Percentiles rank a stretch among this genome's conserved stretches.
Conservation (phyloP, 2,113 vertebrate genomes). For the Podocnemis expansa region DNA sequence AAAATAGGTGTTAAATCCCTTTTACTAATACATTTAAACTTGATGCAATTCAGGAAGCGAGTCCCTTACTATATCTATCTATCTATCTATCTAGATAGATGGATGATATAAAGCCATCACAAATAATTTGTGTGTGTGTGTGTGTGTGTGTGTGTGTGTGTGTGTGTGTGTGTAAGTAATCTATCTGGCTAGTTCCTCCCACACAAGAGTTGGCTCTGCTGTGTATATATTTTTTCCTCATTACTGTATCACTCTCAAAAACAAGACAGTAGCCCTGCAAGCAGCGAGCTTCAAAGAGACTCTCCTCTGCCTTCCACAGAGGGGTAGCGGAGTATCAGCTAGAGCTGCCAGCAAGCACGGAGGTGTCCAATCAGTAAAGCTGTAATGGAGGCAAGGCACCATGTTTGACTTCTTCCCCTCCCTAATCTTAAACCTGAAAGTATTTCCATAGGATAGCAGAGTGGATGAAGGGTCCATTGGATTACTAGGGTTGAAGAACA, state of each 20-base stretch:
- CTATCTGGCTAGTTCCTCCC: not conserved
- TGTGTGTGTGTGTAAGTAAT: not conserved
- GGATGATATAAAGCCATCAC: no score
- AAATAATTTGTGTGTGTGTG: no score
- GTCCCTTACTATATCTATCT: not conserved
- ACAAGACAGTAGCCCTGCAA: not conserved
- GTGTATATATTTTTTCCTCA: not conserved
- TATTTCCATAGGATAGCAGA: not conserved
- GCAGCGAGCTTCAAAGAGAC: not conserved
- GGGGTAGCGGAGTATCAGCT: not conserved
- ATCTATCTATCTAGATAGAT: no score
- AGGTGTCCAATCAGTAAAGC: not conserved
- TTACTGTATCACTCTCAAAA: not conserved
- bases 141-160: no score
- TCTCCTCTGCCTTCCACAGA: not conserved
- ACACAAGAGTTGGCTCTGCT: not conserved
- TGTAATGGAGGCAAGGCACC: not conserved
- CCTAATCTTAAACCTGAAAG: not conserved
- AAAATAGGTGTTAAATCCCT: not conserved
- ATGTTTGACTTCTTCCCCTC: not conserved
- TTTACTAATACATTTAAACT: not conserved
- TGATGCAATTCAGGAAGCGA: not conserved
- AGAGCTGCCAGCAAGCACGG: not conserved
- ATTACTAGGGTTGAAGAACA: not conserved
- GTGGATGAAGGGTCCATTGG: not conserved